Evolutionary conservation across 2,113 vertebrate genomes (phyloP).

Genomic region (Clarias gariepinus): DNA sequence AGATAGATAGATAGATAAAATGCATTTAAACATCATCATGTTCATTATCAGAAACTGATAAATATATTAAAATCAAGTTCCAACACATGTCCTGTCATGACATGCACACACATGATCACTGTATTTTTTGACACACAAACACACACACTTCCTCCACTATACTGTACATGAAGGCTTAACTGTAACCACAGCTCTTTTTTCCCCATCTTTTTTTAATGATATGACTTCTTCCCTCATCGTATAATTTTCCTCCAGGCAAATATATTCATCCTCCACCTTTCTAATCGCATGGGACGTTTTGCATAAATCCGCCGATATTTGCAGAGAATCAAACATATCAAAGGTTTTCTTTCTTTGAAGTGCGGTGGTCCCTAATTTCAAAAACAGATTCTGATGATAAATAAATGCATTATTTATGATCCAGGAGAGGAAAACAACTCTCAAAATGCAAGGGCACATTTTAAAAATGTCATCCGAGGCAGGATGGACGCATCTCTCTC

Average conservation of each 20-base stretch:
- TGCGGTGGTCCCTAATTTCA: conserved; percentile 77
- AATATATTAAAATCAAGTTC: neutral
- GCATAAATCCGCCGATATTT: conserved; percentile 78
- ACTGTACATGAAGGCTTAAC: conserved; percentile 68
- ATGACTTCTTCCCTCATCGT: conserved; percentile 74
- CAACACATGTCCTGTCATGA: neutral
- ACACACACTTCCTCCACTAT: conserved; percentile 61
- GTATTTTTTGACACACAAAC: conserved; percentile 42
- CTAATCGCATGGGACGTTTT: conserved; percentile 77
- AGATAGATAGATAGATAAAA: neutral
- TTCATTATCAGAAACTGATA: neutral
- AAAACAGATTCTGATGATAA: conserved; percentile 82
- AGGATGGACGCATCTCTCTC: conserved; percentile 59
- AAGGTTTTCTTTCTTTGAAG: conserved; percentile 83
- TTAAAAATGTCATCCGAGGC: conserved; percentile 76
- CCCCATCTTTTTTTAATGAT: conserved; percentile 60
- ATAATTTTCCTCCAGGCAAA: conserved; percentile 77
- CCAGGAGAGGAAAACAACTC: conserved; percentile 64
- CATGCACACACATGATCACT: conserved; percentile 19
- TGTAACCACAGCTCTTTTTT: conserved; percentile 37
- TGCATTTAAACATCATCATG: neutral
- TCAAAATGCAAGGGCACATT: conserved; percentile 78
- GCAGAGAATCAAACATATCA: conserved; percentile 78
- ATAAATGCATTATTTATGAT: conserved; percentile 84
- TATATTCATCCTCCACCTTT: conserved; percentile 81